Conservation (phyloP, 2,888 invertebrate genomes). For the Andrena praecox region DNA sequence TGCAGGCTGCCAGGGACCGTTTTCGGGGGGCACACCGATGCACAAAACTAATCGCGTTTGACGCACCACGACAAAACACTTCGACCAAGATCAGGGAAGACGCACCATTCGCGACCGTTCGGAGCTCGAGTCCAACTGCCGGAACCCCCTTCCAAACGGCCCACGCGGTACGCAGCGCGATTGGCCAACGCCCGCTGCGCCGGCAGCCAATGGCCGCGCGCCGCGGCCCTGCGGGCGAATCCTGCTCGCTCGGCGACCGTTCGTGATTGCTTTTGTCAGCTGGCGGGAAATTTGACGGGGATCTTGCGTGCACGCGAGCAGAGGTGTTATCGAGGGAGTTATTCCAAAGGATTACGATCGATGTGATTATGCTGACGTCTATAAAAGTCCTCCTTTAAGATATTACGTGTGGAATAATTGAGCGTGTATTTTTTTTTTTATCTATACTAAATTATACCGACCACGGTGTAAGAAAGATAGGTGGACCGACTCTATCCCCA, state of each 20-base stretch:
- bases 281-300: slow-evolving; percentile 69
- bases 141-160: slow-evolving; percentile 70
- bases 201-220: slow-evolving; percentile 57
- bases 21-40: slow-evolving; percentile 25
- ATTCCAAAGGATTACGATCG: not conserved
- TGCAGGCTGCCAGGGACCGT: not conserved
- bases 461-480: too few species aligned
- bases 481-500: too few species aligned
- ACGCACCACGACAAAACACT: slow-evolving; percentile 48
- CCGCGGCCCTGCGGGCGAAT: slow-evolving; percentile 64
- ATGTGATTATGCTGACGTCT: not conserved
- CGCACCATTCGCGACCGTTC: slow-evolving; percentile 59
- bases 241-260: slow-evolving; percentile 34
- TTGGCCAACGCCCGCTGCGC: slow-evolving; percentile 63
- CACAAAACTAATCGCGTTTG: slow-evolving; percentile 33
- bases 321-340: not conserved
- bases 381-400: too few species aligned
- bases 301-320: not conserved
- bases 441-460: too few species aligned
- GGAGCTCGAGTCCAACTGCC: slow-evolving; percentile 76
- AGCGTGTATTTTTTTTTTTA: too few species aligned
- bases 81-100: slow-evolving; percentile 47
- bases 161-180: slow-evolving; percentile 62
- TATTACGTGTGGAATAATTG: too few species aligned
- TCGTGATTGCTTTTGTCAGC: slow-evolving; percentile 32